phyloP scores from a whole-genome alignment of 1,140 invertebrate species.

The Bombus balteatus region DNA sequence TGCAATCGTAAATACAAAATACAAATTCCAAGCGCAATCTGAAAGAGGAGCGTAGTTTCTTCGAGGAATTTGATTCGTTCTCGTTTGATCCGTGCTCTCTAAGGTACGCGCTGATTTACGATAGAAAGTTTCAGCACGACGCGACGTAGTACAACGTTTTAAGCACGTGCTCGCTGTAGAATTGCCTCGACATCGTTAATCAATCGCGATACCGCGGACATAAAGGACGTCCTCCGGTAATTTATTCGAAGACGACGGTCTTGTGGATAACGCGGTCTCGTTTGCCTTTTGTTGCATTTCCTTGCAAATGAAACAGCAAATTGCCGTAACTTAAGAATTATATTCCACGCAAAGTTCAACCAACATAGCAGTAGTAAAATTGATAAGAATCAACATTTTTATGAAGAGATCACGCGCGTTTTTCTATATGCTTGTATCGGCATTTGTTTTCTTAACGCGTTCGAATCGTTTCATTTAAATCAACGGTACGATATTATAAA shows the following conservation, averaged over 20 bases:
- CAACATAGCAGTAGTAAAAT: neutral
- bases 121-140: conserved; percentile 51
- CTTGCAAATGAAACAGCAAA: neutral
- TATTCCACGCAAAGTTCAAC: neutral
- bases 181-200: conserved; percentile 55
- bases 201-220: conserved; percentile 49
- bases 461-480: too few species aligned
- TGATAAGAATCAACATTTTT: neutral
- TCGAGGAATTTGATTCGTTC: conserved; percentile 20
- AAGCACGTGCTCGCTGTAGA: conserved; percentile 53
- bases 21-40: neutral
- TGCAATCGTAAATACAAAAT: neutral
- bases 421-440: neutral
- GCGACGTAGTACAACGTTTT: conserved; percentile 47
- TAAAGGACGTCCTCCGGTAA: conserved; percentile 33
- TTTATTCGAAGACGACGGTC: conserved; percentile 19
- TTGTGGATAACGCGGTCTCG: neutral
- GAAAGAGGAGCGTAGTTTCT: neutral
- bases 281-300: conserved; percentile 15
- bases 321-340: neutral
- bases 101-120: conserved; percentile 51
- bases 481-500: too few species aligned
- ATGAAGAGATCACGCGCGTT: accelerated
- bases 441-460: neutral
- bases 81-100: neutral